Evolutionary conservation across 2,888 invertebrate genomes (phyloP), one percentile per base, ranked within the genome.

Genomic region (Magallana nippona): DNA sequence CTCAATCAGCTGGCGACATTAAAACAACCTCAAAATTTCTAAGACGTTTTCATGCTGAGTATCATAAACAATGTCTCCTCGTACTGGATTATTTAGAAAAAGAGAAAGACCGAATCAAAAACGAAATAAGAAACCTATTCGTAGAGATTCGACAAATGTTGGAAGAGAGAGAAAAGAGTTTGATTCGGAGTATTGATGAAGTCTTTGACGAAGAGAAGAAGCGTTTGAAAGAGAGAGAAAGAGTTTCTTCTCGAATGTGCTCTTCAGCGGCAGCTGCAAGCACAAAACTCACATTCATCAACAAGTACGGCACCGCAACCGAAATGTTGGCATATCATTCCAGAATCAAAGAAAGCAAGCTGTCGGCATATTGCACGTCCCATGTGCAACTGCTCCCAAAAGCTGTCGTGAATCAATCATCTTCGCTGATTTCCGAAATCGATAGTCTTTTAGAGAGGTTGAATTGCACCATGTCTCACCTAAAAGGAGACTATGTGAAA

Each of bases 211-310:
- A 55, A 19, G 27, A 79, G 19, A 55, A 32, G 22, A 56, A 79
- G 13, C 10, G 19, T 55, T 56, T 57, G 55, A n/a, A 79, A 56
- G 57, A 79, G 27, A n/a, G 22, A 57, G 79, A 79, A 57, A 55
- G 22, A 11, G 55, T 13, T 11, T 79, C 27, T 57, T 27, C 27
- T 15, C 56, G 15, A 57, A 27, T 79, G 27, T 79, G 79, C 8
- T 79, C 57, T 17, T 79, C 79, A 10, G 79, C 79, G 27, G 17
- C 56, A n/a, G 55, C 79, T 27, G 79, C 57, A 56, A 79, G 19
- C 57, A 57, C 79, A 13, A 79, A 79, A 56, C 27, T 79, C n/a
- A 79, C 19, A 57, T 57, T 79, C 11, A 79, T 79, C 15, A 79
- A 79, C 27, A 55, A 79, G 15, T 79, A 79, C 22, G 79, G 79